phyloP scores from a whole-genome alignment of 2,113 vertebrate genomes.

The Vanacampus margaritifer region DNA sequence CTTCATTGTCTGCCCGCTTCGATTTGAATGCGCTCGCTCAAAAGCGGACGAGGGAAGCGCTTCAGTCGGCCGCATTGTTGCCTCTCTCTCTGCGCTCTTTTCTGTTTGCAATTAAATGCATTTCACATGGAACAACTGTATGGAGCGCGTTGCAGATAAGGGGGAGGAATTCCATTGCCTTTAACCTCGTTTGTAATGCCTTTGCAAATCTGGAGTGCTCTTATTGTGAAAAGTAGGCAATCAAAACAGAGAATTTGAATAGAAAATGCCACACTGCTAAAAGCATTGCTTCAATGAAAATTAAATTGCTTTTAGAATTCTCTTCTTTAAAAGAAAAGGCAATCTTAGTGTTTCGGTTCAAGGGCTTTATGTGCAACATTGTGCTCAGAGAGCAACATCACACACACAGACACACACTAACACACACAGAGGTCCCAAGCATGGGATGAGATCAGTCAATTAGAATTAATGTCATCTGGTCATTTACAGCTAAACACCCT shows the following conservation, averaged over 20 bases:
- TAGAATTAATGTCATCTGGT: conserved; percentile 74
- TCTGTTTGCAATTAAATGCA: conserved; percentile 84
- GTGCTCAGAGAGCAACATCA: conserved; percentile 56
- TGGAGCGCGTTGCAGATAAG: conserved; percentile 77
- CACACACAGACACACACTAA: conserved; percentile 42
- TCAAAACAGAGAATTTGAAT: conserved; percentile 71
- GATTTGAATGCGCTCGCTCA: conserved; percentile 74
- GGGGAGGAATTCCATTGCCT: conserved; percentile 67
- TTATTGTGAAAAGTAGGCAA: conserved; percentile 69
- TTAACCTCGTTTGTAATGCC: conserved; percentile 73
- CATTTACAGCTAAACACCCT: conserved; percentile 68
- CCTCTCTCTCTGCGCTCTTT: conserved; percentile 69
- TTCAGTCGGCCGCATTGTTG: conserved; percentile 70
- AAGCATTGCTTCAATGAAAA: conserved; percentile 74
- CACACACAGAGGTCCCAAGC: conserved; percentile 55
- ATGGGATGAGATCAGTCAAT: conserved; percentile 69
- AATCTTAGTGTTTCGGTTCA: conserved; percentile 49
- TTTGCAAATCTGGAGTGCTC: conserved; percentile 70
- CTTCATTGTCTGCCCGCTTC: conserved; percentile 70
- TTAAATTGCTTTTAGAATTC: conserved; percentile 76
- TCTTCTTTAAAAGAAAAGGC: conserved; percentile 34
- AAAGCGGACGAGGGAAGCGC: conserved; percentile 71
- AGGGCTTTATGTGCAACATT: conserved; percentile 48
- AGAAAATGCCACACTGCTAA: conserved; percentile 68
- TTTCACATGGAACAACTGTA: conserved; percentile 81